A percentile compares a stretch with the other conserved stretches of the same genome.
phyloP scores from a whole-genome alignment of 2,797 vertebrate genomes.

The Linurgus olivaceus region DNA sequence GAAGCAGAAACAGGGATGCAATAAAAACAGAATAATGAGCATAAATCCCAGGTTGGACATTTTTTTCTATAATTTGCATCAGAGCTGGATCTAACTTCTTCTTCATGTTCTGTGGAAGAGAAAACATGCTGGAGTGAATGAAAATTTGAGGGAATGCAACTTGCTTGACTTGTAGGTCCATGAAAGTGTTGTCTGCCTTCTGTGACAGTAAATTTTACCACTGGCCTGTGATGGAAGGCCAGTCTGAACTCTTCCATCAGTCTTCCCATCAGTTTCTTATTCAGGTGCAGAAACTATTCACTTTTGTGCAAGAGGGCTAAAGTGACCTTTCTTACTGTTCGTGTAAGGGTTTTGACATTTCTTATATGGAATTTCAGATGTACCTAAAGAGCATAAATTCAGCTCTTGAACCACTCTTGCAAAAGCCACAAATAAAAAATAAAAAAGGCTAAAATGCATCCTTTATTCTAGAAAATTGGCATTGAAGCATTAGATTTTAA shows the following conservation, averaged over 20 bases:
- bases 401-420: not conserved
- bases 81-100: not conserved
- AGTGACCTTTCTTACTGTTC: accelerated
- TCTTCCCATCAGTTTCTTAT: not conserved
- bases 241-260: not conserved
- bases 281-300: not conserved
- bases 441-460: not conserved
- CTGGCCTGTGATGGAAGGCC: not conserved
- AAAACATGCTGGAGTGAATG: not conserved
- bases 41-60: not conserved
- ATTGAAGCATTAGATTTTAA: not conserved
- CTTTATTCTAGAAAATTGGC: not conserved
- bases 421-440: not conserved
- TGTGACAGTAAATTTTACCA: not conserved
- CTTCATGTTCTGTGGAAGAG: not conserved
- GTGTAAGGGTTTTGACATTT: not conserved
- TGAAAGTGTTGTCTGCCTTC: not conserved
- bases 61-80: not conserved
- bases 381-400: not conserved
- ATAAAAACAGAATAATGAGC: not conserved
- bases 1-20: not conserved
- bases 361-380: not conserved
- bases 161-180: not conserved
- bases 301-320: not conserved
- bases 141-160: not conserved